phyloP scores from a whole-genome alignment of 92 coral and sea anemone genomes.

The Bergia puertoricense region DNA sequence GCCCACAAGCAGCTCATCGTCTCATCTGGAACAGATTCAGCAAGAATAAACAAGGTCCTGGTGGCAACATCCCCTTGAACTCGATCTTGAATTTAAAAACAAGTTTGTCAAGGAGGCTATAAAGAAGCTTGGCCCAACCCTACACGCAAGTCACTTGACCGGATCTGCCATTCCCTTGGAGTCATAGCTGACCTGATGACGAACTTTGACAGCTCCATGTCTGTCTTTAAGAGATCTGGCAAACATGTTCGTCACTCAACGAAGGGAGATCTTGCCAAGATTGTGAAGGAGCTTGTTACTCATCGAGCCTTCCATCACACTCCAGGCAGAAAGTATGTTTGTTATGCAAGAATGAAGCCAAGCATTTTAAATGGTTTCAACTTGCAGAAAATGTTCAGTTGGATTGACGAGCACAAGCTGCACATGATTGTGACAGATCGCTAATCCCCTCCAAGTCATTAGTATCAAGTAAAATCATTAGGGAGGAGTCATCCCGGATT shows the following conservation, averaged over 20 bases:
- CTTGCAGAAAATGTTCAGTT: conserved; percentile 64
- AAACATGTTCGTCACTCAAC: conserved; percentile 58
- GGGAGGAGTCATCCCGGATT: too few species aligned
- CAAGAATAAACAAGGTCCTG: conserved; percentile 69
- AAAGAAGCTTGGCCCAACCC: conserved; percentile 72
- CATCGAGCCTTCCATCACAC: conserved; percentile 63
- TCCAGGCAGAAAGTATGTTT: conserved; percentile 58
- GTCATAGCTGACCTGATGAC: conserved; percentile 59
- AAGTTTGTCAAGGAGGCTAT: conserved; percentile 51
- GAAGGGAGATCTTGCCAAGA: conserved; percentile 55
- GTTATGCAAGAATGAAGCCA: conserved; percentile 53
- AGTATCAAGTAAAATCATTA: too few species aligned
- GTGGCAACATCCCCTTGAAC: conserved; percentile 75
- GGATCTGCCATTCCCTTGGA: conserved; percentile 69
- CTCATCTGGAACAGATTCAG: conserved; percentile 70
- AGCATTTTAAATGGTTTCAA: conserved; percentile 67
- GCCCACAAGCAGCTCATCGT: conserved; percentile 55
- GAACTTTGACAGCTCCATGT: conserved; percentile 55
- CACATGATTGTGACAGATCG: conserved; percentile 49
- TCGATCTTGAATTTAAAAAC: conserved; percentile 52
- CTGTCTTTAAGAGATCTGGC: conserved; percentile 68
- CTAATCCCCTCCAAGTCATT: too few species aligned
- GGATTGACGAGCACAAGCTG: conserved; percentile 70
- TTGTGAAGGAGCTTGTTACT: conserved; percentile 53
- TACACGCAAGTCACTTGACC: conserved; percentile 55